phyloP scores from a whole-genome alignment of 2,113 vertebrate genomes.

The Collichthys lucidus region DNA sequence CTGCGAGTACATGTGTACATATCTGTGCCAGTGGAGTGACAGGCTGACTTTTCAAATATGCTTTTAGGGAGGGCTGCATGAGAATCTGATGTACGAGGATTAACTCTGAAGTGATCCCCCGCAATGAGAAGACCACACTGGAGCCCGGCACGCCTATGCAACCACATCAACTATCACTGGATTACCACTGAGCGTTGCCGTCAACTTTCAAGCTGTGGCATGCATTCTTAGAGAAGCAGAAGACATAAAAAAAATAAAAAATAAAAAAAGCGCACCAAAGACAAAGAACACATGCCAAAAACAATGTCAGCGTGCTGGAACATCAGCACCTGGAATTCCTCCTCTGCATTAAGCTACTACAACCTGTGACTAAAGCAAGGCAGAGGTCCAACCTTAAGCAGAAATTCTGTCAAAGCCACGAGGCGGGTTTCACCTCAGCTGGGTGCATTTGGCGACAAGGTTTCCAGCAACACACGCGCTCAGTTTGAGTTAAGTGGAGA shows the following conservation, averaged over 20 bases:
- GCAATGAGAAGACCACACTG: constrained; percentile 34
- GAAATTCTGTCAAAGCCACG: constrained; percentile 20
- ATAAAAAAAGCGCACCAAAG: constrained; percentile 17
- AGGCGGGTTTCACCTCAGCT: neutral
- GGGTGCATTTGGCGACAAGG: neutral
- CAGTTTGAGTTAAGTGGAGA: constrained; percentile 11
- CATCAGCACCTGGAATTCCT: constrained; percentile 55
- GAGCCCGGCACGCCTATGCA: constrained; percentile 6
- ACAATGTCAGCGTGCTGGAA: constrained; percentile 28
- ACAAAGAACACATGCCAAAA: constrained; percentile 27
- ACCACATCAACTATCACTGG: constrained; percentile 26
- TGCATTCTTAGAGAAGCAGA: neutral
- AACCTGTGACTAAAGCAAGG: constrained; percentile 20
- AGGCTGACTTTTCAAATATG: constrained; percentile 47
- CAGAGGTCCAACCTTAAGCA: constrained; percentile 39
- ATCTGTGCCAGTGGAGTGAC: constrained; percentile 43
- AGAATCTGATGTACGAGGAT: constrained; percentile 29
- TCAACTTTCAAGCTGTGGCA: constrained; percentile 39
- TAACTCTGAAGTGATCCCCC: constrained; percentile 32
- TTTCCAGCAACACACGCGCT: constrained; percentile 8
- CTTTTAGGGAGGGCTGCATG: constrained; percentile 39
- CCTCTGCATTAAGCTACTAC: constrained; percentile 2
- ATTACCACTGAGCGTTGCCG: neutral
- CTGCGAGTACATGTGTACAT: neutral
- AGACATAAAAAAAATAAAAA: constrained; percentile 11